A percentile compares a stretch with the other conserved stretches of the same genome.
Evolutionary conservation across 2,113 vertebrate genomes (phyloP).

Genomic region (Elachura formosa): DNA sequence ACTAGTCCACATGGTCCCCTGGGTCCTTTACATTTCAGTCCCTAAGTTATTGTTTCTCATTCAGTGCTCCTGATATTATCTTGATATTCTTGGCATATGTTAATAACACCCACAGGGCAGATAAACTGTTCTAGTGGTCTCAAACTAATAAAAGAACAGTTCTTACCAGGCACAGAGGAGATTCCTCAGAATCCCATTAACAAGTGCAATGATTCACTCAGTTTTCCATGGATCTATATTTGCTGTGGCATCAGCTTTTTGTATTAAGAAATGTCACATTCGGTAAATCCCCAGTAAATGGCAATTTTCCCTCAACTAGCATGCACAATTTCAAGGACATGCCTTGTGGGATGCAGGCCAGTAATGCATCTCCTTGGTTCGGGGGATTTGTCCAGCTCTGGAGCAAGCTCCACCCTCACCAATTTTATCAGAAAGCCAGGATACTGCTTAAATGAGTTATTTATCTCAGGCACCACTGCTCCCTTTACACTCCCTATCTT

Average conservation of each 20-base stretch:
- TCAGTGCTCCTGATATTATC: background rate
- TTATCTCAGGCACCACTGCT: background rate
- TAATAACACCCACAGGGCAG: background rate
- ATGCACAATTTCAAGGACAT: background rate
- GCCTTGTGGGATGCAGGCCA: background rate
- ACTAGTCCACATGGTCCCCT: background rate
- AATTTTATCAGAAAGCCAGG: background rate
- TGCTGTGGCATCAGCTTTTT: background rate
- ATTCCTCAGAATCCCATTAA: constrained; percentile 19
- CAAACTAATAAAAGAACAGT: constrained; percentile 11
- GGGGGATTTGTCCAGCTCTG: background rate
- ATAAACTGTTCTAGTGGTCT: constrained; percentile 17
- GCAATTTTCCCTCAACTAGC: background rate
- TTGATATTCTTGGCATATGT: constrained; percentile 9
- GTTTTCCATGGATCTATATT: background rate
- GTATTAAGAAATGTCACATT: background rate
- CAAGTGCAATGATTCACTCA: background rate
- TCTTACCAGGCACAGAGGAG: background rate
- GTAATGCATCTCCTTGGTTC: background rate
- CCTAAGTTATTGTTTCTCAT: background rate
- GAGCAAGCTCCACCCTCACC: background rate
- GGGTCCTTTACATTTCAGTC: background rate
- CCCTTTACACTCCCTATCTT: background rate
- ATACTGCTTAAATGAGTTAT: background rate
- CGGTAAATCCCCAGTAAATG: background rate